phyloP scores from a whole-genome alignment of 2,888 invertebrate genomes.

The Eulithis testata region DNA sequence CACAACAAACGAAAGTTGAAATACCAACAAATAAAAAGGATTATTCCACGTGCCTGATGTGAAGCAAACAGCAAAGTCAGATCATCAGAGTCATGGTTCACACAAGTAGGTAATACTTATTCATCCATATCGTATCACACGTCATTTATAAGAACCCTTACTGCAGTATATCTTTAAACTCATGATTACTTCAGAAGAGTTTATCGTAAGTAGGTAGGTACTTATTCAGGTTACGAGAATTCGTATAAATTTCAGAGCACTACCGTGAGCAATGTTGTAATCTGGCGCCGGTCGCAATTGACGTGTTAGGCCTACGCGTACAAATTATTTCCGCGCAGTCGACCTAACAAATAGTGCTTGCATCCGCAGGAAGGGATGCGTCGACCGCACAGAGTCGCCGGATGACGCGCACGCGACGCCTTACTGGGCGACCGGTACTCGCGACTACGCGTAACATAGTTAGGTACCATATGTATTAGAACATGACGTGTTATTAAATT shows the following conservation, averaged over 20 bases:
- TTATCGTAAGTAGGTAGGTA: slow-evolving; percentile 10
- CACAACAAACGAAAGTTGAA: slow-evolving; percentile 8
- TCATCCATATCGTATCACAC: slow-evolving; percentile 4
- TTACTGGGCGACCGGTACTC: slow-evolving; percentile 65
- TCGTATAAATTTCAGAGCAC: slow-evolving; percentile 66
- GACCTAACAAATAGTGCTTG: slow-evolving; percentile 17
- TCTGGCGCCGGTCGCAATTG: slow-evolving; percentile 81
- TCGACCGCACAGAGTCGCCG: slow-evolving; percentile 54
- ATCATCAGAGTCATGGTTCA: slow-evolving; percentile 16
- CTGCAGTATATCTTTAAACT: slow-evolving; percentile 2
- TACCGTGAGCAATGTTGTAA: slow-evolving; percentile 81
- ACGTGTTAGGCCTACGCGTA: slow-evolving; percentile 81
- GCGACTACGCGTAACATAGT: slow-evolving; percentile 42
- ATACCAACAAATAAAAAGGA: neutral
- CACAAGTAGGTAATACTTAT: slow-evolving; percentile 9
- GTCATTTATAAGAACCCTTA: slow-evolving; percentile 14
- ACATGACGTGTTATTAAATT: slow-evolving; percentile 14
- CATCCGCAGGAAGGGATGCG: slow-evolving; percentile 9
- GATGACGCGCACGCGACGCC: slow-evolving; percentile 66
- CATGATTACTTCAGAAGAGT: slow-evolving; percentile 2
- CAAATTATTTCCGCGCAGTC: slow-evolving; percentile 41
- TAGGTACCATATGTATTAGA: slow-evolving; percentile 13
- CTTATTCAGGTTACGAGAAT: slow-evolving; percentile 57
- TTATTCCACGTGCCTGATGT: slow-evolving; percentile 1
- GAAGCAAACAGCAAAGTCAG: slow-evolving; percentile 3